Percentiles rank a stretch among this genome's conserved stretches.
Conservation (phyloP, 1,140 invertebrate genomes). For the Solenopsis fugax region DNA sequence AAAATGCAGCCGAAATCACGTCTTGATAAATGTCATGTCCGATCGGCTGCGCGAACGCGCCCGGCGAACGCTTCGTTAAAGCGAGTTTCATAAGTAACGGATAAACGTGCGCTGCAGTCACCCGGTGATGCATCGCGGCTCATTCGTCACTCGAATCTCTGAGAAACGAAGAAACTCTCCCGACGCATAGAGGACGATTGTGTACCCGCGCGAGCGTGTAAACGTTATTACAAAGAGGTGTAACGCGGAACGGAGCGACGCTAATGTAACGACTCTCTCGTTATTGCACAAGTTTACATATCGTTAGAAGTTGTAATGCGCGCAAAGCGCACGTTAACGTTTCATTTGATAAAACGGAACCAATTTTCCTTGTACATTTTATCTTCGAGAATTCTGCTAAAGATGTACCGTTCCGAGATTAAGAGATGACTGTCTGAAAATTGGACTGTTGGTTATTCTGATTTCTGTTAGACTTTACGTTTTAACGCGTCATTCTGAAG, state of each 20-base stretch:
- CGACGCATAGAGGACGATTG: constrained; percentile 19
- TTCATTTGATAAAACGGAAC: not conserved
- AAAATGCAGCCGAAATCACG: constrained; percentile 70
- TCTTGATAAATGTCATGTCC: constrained; percentile 73
- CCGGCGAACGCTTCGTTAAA: constrained; percentile 46
- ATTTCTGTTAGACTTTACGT: not conserved
- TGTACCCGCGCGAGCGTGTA: constrained; percentile 28
- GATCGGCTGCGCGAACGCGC: constrained; percentile 38
- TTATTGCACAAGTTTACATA: constrained; percentile 52
- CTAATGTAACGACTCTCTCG: constrained; percentile 27
- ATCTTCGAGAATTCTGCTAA: not conserved
- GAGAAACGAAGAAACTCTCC: constrained; percentile 58
- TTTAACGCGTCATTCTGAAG: not conserved
- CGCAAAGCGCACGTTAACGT: not conserved
- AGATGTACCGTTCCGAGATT: too few relatives aligned
- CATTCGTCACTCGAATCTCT: constrained; percentile 59
- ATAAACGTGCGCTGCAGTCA: constrained; percentile 56
- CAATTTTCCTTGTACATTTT: not conserved
- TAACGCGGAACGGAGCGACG: constrained; percentile 1
- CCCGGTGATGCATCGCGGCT: constrained; percentile 63
- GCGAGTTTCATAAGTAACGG: constrained; percentile 59
- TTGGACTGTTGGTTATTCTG: not conserved
- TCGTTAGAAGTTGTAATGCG: constrained; percentile 32
- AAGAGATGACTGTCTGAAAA: not conserved
- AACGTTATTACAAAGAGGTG: constrained; percentile 55